Evolutionary conservation across 2,797 vertebrate species (phyloP), one percentile per base, ranked within the genome.

Genomic region (Pipistrellus pipistrellus): DNA sequence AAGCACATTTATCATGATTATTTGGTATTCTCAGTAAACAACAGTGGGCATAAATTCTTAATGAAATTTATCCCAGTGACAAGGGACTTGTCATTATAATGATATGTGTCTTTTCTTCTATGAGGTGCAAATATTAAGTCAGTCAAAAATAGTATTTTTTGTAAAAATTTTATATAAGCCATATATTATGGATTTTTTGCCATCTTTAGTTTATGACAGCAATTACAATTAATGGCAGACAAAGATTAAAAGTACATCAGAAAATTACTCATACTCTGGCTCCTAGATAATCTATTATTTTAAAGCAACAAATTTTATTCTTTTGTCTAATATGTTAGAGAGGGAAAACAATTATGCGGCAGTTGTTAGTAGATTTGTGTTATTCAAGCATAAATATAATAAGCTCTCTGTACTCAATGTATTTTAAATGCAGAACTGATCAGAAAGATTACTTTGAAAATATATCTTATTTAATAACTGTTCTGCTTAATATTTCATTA

Each of bases 31-130:
- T 85, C 44, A 90, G 46, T 48, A 90, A 15, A 64, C 15, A 59
- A 71, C 4, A 84, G 32, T 48, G 62, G 51, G 38, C 81, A 88
- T 92, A 90, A 83, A 90, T 85, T 97, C 73, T 91, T 96, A 83
- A 84, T 96, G 72, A 91, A 95, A 94, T 95, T 85, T 94, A 94
- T 91, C 66, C 66, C 38, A 76, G 41, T 90, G 78, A 93, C 62
- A 96, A 73, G 85, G 3, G 1, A 86, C 83, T 83, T 93, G 82
- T 86, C 83, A 78, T 66, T 82, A 85, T 81, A 88, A 69, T 92
- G 75, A 75, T 88, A 17, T 69, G 6, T 73, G 11, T 86, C 55
- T 85, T 41, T 83, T 66, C 48, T 86, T 84, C 72, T 30, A 30
- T 82, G 32, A 27, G n/a, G 30, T 77, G 1, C 12, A 95, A 72